These are phyloP conservation scores for Sebastes itinus DNA, from an alignment of 2,797 vertebrate genomes.

Conservation along the genomic window DNA sequence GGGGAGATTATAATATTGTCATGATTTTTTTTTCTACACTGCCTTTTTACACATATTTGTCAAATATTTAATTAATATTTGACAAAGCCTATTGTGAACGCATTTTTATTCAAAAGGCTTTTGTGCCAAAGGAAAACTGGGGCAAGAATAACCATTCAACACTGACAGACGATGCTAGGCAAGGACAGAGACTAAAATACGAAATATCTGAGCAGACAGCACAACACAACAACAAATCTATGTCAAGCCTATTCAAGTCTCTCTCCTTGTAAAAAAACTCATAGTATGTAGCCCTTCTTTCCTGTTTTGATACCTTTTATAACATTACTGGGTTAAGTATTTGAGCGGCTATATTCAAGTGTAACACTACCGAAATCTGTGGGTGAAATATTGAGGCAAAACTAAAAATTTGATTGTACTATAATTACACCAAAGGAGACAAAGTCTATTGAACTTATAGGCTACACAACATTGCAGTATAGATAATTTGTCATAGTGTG, in stretches of 20 bases:
- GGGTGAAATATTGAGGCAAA: not conserved
- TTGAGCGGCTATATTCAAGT: not conserved
- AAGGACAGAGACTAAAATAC: not conserved
- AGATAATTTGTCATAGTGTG: not conserved
- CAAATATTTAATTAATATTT: not conserved
- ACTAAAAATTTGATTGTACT: not conserved
- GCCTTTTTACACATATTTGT: not conserved
- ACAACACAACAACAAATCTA: not conserved
- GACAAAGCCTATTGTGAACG: not conserved
- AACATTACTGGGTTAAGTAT: not conserved
- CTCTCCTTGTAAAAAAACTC: not conserved
- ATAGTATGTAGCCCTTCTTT: not conserved
- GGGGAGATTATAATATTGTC: not conserved
- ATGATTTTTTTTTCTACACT: not conserved
- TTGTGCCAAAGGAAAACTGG: conserved; percentile 3
- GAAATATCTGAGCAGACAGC: not conserved
- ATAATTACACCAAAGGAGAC: not conserved
- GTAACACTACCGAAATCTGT: not conserved
- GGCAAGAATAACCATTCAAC: not conserved
- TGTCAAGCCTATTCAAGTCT: not conserved
- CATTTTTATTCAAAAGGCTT: not conserved
- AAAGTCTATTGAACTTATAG: too few species aligned
- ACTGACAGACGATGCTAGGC: not conserved
- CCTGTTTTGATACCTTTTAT: not conserved
- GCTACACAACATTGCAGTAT: not conserved